These are phyloP conservation scores for Florisuga fusca DNA, from an alignment of 2,797 vertebrate species.

Conservation along the genomic window DNA sequence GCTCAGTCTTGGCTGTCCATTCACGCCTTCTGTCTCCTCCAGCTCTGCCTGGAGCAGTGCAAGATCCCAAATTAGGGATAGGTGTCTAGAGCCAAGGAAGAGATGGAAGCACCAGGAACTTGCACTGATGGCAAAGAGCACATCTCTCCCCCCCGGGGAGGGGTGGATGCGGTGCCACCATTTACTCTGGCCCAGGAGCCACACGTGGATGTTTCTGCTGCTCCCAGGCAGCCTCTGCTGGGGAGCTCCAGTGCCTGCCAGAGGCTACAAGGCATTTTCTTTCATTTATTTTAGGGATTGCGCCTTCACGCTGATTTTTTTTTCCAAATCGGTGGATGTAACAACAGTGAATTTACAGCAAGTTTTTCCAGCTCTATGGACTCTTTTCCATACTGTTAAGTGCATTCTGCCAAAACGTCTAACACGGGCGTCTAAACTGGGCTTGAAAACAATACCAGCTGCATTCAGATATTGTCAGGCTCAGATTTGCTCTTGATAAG, in stretches of 20 bases:
- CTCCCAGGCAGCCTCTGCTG: conserved; percentile 44
- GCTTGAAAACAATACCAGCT: conserved; percentile 24
- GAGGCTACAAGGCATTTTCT: not conserved
- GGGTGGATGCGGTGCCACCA: not conserved
- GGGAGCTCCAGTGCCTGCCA: conserved; percentile 18
- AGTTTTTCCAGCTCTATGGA: conserved; percentile 36
- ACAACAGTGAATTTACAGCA: conserved; percentile 44
- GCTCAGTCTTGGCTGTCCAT: conserved; percentile 73
- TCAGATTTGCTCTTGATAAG: not conserved
- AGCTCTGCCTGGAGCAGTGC: conserved; percentile 59
- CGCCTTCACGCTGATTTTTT: not conserved
- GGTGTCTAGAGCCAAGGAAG: conserved; percentile 26
- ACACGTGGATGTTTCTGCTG: not conserved
- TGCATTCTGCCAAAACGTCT: conserved; percentile 33
- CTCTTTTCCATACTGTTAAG: conserved; percentile 33
- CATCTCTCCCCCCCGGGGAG: not conserved
- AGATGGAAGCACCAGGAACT: conserved; percentile 14
- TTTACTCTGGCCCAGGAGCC: not conserved
- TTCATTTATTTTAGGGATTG: conserved; percentile 51
- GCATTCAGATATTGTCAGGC: not conserved
- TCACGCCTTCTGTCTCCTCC: conserved; percentile 77
- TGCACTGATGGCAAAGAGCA: not conserved
- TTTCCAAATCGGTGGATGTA: conserved; percentile 24
- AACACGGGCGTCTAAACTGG: not conserved
- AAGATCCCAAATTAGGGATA: conserved; percentile 21